Evolutionary conservation across 1,140 invertebrate genomes (phyloP), one percentile per base, ranked within the genome.

Genomic region (Cyclina sinensis): DNA sequence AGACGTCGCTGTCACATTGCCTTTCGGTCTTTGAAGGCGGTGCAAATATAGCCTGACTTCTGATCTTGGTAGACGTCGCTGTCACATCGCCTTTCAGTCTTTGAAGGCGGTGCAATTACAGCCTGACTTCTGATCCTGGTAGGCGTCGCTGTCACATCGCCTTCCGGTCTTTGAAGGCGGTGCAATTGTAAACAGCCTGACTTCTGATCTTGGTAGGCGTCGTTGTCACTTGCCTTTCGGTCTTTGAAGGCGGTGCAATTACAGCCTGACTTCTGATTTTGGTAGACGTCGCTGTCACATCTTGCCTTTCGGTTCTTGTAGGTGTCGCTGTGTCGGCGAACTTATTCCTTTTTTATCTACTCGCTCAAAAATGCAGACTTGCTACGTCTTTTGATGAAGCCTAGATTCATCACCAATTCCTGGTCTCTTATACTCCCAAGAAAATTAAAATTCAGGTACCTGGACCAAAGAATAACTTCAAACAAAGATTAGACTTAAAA

Each of bases 1-100:
- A 24, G 76, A 9, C 43, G 76, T 12, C 46, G 76, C 2, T 79
- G 76, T n/a, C n/a, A n/a, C n/a, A n/a, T n/a, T n/a, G n/a, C n/a
- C n/a, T n/a, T n/a, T 30, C 43, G 51, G 4, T 43, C 51, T 57
- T 4, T 4, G 46, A 32, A 27, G 16, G 27, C n/a, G 12, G 37
- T 51, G 43, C 48, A 30, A 14, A 14, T 18, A 54, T 5, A 35
- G 51, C 1, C 5, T 79, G 12, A 3, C 76, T n/a, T 79, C 54
- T 35, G 35, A 48, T 51, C n/a, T 54, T 1, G 76, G 76, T 4
- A 24, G 76, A 9, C 43, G 76, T 12, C 46, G 76, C 2, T 79
- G 76, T n/a, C n/a, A n/a, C n/a, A n/a, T n/a, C n/a, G n/a, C n/a
- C n/a, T n/a, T n/a, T 30, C 43, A 54, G 4, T 43, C 51, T 57